Evolutionary conservation across 1,140 invertebrate species (phyloP).

Genomic region (Cydia pomonella): DNA sequence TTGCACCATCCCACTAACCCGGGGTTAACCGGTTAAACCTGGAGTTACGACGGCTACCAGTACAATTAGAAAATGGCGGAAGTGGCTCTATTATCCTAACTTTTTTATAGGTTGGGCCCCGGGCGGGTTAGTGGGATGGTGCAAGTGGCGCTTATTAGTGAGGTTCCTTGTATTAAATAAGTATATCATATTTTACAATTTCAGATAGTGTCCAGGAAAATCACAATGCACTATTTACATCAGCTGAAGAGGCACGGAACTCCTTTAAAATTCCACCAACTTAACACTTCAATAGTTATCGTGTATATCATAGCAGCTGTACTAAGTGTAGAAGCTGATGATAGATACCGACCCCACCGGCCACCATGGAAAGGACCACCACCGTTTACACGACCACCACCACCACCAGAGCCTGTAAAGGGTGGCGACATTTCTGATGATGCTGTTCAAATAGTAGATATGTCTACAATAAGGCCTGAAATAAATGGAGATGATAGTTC

Average conservation of each 20-base stretch:
- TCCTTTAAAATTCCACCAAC: background rate
- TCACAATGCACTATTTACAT: background rate
- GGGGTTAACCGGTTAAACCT: too few species aligned
- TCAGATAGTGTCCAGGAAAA: slow-evolving; percentile 1
- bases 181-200: background rate
- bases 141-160: too few species aligned
- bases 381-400: background rate
- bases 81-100: too few species aligned
- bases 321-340: background rate
- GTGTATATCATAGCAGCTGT: background rate
- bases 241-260: background rate
- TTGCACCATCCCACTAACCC: too few species aligned
- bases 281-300: background rate
- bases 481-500: background rate
- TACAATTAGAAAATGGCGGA: too few species aligned
- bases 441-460: background rate
- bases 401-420: background rate
- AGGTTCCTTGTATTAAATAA: too few species aligned
- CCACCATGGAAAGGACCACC: background rate
- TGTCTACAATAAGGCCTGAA: background rate
- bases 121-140: too few species aligned
- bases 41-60: too few species aligned
- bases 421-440: background rate
- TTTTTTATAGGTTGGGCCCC: too few species aligned
- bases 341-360: background rate